These are phyloP conservation scores for Alethe castanea DNA, from an alignment of 2,113 vertebrate genomes.

Conservation along the genomic window DNA sequence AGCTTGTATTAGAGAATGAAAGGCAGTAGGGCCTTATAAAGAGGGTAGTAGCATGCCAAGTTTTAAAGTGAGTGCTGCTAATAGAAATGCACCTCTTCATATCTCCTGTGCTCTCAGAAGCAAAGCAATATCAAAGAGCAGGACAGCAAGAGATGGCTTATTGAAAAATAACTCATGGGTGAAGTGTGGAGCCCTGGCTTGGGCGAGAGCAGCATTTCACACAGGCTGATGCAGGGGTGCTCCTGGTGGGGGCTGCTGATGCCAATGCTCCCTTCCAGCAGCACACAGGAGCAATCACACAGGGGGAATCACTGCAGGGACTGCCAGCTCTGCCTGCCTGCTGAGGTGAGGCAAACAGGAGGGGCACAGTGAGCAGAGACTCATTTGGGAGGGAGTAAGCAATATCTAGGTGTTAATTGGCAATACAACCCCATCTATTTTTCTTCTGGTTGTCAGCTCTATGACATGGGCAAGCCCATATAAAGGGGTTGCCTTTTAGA, in stretches of 20 bases:
- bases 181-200: background rate
- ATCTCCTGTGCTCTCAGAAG: background rate
- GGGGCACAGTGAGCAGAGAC: background rate
- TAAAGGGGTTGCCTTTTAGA: background rate
- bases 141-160: background rate
- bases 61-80: background rate
- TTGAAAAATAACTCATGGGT: constrained; percentile 6
- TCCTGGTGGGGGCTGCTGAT: background rate
- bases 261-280: background rate
- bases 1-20: background rate
- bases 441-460: background rate
- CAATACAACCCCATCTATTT: background rate
- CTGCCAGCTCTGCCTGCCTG: background rate
- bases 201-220: background rate
- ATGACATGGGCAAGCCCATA: background rate
- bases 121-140: background rate
- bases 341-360: background rate
- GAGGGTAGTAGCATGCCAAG: background rate
- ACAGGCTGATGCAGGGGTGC: background rate
- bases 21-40: background rate
- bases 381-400: background rate
- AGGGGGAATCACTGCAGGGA: background rate
- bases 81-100: background rate
- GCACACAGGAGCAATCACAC: background rate
- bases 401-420: background rate